Evolutionary conservation across 2,797 vertebrate genomes (phyloP).

Genomic region (Coregonus suidteri): DNA sequence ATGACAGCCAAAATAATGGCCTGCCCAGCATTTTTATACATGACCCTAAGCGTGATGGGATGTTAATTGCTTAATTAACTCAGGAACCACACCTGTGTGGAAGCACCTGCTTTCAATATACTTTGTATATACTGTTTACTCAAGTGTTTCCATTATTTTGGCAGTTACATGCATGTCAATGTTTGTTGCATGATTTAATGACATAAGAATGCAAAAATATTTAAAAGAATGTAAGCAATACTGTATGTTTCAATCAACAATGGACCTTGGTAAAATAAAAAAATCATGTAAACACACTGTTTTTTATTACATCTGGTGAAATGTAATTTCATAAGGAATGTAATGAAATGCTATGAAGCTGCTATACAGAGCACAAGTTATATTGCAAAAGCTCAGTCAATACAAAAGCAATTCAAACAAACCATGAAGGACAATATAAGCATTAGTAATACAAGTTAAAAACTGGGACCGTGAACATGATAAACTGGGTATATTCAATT

Average conservation of each 20-base stretch:
- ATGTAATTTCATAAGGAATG: constrained; percentile 45
- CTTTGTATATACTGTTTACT: too few species aligned
- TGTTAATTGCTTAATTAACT: too few species aligned
- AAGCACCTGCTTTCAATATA: too few species aligned
- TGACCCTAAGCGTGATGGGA: too few species aligned
- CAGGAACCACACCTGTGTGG: too few species aligned
- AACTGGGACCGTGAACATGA: constrained; percentile 52
- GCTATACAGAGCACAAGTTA: constrained; percentile 47
- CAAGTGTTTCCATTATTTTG: background rate
- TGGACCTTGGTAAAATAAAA: constrained; percentile 9
- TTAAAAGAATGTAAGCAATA: background rate
- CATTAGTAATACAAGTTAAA: constrained; percentile 28
- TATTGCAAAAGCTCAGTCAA: constrained; percentile 27
- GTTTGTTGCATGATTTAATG: background rate
- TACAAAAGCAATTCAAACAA: constrained; percentile 52
- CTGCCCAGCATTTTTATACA: too few species aligned
- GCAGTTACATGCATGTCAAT: background rate
- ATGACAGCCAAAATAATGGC: too few species aligned
- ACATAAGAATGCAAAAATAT: background rate
- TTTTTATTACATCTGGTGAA: constrained; percentile 59
- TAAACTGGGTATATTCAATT: constrained; percentile 34
- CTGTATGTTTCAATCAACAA: background rate
- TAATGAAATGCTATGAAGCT: constrained; percentile 42
- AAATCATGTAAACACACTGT: constrained; percentile 38
- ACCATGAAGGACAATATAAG: constrained; percentile 47